Evolutionary conservation across 2,888 invertebrate genomes (phyloP), one percentile per base, ranked within the genome.

Genomic region (Metalampra italica): DNA sequence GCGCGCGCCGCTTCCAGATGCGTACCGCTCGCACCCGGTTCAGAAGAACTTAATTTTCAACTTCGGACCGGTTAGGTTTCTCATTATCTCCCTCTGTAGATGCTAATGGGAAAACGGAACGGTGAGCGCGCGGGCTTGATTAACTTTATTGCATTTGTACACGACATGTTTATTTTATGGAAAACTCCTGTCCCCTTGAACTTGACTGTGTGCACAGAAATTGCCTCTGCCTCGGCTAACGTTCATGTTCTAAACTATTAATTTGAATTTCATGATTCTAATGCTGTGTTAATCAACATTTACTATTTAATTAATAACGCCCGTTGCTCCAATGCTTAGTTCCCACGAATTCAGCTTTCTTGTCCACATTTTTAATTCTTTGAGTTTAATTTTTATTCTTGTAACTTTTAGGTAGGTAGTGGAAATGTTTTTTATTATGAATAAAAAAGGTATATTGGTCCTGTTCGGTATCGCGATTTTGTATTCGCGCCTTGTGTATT

Each of bases 11-110:
- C 45, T 36, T 47, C 56, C 65, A 68, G 62, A 69, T 70, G 70
- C 69, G 64, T 59, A 66, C 64, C 64, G 66, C 69, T 67, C 68
- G 62, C 75, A 75, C 77, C 72, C 77, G 74, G 68, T 65, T 66
- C 69, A 68, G 66, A 72, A 78, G 69, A 75, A 75, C 67, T 75
- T 68, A 71, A 77, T 75, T 77, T 78, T 74, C 69, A 75, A 45
- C 32, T 29, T 34, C 43, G 11, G 13, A 76, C 77, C 75, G 74
- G 78, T 78, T 56, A 43, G 58, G 60, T 66, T 63, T 63, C 68
- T 72, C 69, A 73, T 75, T 74, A 75, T 66, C 66, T 55, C 70
- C 64, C 66, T 72, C 69, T 68, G 66, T 67, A 64, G 65, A 70
- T 65, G 67, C 60, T 71, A 73, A 71, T 71, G 68, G 66, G 57